Evolutionary conservation across 2,113 vertebrate species (phyloP), one percentile per base, ranked within the genome.

Genomic region (Cephalopterus ornatus): DNA sequence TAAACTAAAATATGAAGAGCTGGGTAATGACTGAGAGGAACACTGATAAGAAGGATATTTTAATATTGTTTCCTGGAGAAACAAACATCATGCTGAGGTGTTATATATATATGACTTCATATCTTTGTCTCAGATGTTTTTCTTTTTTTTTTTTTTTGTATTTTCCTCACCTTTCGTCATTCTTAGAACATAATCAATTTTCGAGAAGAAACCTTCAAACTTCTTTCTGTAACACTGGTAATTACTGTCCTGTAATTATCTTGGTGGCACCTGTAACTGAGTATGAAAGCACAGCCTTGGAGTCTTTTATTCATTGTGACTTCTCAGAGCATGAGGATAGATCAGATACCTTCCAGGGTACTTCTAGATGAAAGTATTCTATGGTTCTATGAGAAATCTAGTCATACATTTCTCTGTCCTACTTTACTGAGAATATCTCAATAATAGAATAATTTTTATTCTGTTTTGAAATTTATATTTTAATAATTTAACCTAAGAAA

Each of bases 241-340:
- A 61, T 27, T 61, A 61, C 35, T 27, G 24, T 85, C 32, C 30
- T 23, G 32, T 42, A 23, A 30, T 66, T 75, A 22, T 53, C 18
- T 46, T 0, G 0, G 9, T 55, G 39, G 14, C 39, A 50, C 10
- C n/a, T 4, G 2, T 71, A 32, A 81, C 11, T 52, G 23, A 65
- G 26, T 66, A 59, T 37, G 62, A 83, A 82, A 85, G 21, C 8
- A 2, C 53, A 55, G 18, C 37, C 24, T 62, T 30, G 47, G 18
- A 79, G 6, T 21, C 15, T 83, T 52, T 56, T 56, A 11, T 66
- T 82, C 41, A 8, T 7, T 62, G 11, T 58, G 42, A 41, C 10
- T 53, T 14, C 24, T 84, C 33, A 44, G 56, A 47, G n/a, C 16
- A 26, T 23, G 22, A 86, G 22, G 17, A 15, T 71, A 42, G 26